phyloP scores from a whole-genome alignment of 2,888 invertebrate species.

The Phasia obesa region DNA sequence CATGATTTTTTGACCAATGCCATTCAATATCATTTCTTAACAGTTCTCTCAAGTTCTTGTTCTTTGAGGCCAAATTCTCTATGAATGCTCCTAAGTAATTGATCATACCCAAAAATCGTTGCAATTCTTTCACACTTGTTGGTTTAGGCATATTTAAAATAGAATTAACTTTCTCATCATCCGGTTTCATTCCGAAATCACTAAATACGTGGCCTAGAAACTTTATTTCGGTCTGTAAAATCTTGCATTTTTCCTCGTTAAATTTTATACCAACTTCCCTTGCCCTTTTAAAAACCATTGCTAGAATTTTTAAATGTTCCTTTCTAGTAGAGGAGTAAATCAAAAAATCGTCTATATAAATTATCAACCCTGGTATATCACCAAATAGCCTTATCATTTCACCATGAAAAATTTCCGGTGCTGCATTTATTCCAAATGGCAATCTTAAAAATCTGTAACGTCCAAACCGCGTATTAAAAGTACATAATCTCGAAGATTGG shows the following conservation, averaged over 20 bases:
- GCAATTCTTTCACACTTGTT: conserved; percentile 25
- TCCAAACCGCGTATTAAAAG: conserved; percentile 72
- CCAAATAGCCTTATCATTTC: conserved; percentile 62
- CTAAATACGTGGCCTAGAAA: conserved; percentile 61
- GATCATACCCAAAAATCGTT: conserved; percentile 62
- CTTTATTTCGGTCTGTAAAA: conserved; percentile 42
- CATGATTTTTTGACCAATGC: conserved; percentile 53
- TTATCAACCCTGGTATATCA: conserved; percentile 55
- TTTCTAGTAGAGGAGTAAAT: conserved; percentile 51
- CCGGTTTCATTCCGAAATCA: conserved; percentile 30
- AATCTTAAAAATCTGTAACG: conserved; percentile 68
- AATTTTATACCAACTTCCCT: conserved; percentile 61
- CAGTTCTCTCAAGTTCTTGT: conserved; percentile 57
- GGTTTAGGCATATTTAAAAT: conserved; percentile 51
- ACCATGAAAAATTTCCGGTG: conserved; percentile 64
- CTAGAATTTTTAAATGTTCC: conserved; percentile 56
- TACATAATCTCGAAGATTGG: conserved; percentile 71
- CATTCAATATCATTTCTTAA: conserved; percentile 64
- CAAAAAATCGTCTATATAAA: conserved; percentile 69
- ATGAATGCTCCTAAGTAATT: conserved; percentile 72
- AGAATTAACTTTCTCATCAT: conserved; percentile 42
- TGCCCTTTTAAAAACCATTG: conserved; percentile 56
- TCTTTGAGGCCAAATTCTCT: conserved; percentile 68
- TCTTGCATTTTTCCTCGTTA: conserved; percentile 56
- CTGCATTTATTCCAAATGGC: conserved; percentile 67